phyloP scores from a whole-genome alignment of 2,888 invertebrate species.

The Dryomyza anilis region DNA sequence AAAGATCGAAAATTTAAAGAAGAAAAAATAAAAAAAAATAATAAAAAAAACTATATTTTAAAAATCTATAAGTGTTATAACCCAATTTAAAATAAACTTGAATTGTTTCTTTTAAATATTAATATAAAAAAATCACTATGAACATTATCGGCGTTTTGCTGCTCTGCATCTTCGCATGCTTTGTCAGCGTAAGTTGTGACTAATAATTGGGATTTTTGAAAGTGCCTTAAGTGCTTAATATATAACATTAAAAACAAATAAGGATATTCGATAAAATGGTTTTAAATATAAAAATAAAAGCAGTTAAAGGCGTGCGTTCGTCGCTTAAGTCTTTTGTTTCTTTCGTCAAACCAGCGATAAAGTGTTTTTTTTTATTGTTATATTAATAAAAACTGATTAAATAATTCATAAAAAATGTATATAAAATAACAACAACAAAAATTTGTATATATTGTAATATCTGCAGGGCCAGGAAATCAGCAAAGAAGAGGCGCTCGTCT shows the following conservation, averaged over 20 bases:
- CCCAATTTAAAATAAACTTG: too few relatives aligned
- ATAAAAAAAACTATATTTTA: too few relatives aligned
- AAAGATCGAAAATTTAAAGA: too few relatives aligned
- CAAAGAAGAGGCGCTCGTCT: constrained; percentile 43
- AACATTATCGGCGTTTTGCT: constrained; percentile 7
- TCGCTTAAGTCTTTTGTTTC: constrained; percentile 26
- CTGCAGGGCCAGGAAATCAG: constrained; percentile 34
- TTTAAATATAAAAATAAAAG: too few relatives aligned
- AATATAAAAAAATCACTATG: constrained; percentile 2
- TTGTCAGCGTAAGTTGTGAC: constrained; percentile 16
- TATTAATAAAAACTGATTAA: background rate
- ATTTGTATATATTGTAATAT: too few relatives aligned
- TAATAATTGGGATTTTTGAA: too few relatives aligned
- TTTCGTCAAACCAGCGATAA: too few relatives aligned
- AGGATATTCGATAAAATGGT: background rate
- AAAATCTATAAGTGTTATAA: too few relatives aligned
- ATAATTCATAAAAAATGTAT: background rate
- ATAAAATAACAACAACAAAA: too few relatives aligned
- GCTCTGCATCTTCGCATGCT: constrained; percentile 1
- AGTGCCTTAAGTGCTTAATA: background rate
- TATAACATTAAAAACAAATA: background rate
- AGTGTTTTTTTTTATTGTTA: background rate
- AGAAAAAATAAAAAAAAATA: too few relatives aligned
- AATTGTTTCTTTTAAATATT: too few relatives aligned
- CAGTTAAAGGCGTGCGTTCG: constrained; percentile 25